Evolutionary conservation across 2,888 invertebrate genomes (phyloP), one percentile per base, ranked within the genome.

Genomic region (Listrodromus nycthemerus): DNA sequence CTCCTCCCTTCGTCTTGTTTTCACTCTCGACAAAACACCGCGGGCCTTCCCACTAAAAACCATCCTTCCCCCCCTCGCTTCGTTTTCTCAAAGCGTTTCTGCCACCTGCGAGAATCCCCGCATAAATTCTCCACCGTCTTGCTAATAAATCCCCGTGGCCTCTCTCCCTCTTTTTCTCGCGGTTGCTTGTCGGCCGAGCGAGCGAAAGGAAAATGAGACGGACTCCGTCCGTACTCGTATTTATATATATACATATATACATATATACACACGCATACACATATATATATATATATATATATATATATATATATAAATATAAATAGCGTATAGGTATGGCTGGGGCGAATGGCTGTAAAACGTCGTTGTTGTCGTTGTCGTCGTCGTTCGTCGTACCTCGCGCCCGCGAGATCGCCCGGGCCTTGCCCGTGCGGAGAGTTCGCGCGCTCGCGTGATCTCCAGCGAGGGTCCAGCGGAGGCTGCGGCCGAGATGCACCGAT

Each of bases 111-210:
- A 84, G 86, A 84, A 86, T 83, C 84, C 75, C 61, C 74, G 85
- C 86, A 86, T 85, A 85, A 86, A 86, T 86, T 86, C 88, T 90
- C 86, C 87, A 66, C 86, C 86, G 89, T 85, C 87, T 86, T 82
- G 87, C 90, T 90, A 89, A 91, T 92, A 92, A 92, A 92, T 92
- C 90, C 89, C 89, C 73, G 69, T 82, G 80, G 82, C 52, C 74
- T 78, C 80, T 52, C 61, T 63, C 66, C 69, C 69, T 79, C 74
- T 61, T 67, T 58, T 58, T 80, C 80, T 83, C 77, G 58, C 69
- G 45, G 77, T 78, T 41, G 80, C 65, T 84, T 76, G 66, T 48
- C 79, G 63, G 4, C 55, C 77, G 24, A 16, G 5, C 73, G 63
- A 63, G 76, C 65, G 55, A 71, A 77, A 58, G 70, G 27, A 63